Evolutionary conservation across 2,113 vertebrate genomes (phyloP), one percentile per base, ranked within the genome.

Genomic region (Suncus etruscus): DNA sequence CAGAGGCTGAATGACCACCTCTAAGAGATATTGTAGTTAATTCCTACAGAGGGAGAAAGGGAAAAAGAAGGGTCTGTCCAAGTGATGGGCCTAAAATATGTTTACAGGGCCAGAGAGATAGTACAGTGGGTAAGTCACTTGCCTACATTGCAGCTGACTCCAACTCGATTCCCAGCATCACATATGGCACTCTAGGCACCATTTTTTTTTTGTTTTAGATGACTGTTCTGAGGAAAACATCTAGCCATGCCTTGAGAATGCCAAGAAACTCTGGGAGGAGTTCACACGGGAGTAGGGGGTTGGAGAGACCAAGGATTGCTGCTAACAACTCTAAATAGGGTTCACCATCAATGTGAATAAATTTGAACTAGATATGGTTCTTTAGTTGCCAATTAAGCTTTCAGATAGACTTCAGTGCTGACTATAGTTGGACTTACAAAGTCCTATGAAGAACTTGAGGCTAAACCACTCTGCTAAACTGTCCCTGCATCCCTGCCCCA

Each of bases 1-100:
- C 86, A 72, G 39, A 85, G 58, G 79, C 72, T 93, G 79, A 70
- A 16, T 75, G 92, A 82, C 89, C 95, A 92, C 86, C 80, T 94
- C 88, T 84, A 76, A 39, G 68, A 20, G 45, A 87, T 78, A 47
- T 3, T 75, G 47, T 63, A 66, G 70, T 78, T 86, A 87, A 58
- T 74, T 82, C 61, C 85, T 77, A 58, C 24, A n/a, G 25, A 51
- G 61, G 48, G 29, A 74, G 16, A 74, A 29, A 65, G 31, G 14
- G 54, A 68, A 12, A 16, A 58, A 12, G 54, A 58, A 76, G 66
- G n/a, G 8, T 68, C 58, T 5, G 15, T 14, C 54, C 16, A 4
- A 20, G 61, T 83, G n/a, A 14, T 27, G 8, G 65, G 54, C 87
- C 22, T 65, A 86, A 83, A 90, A 63, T 20, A 79, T 3, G 1